Conservation (phyloP, 2,797 vertebrate genomes). For the Lutjanus campechanus region DNA sequence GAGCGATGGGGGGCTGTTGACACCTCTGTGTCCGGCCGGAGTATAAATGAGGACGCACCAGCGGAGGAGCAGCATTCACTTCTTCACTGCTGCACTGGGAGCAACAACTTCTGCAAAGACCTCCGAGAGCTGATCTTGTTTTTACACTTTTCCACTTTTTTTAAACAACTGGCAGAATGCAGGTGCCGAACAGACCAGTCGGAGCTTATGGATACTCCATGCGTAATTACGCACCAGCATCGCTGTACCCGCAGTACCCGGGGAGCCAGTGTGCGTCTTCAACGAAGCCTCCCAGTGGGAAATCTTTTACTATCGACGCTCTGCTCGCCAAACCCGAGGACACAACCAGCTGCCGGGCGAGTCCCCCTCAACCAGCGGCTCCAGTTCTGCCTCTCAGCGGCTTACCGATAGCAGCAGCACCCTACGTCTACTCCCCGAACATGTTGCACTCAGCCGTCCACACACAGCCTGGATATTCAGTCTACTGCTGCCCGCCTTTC, state of each 20-base stretch:
- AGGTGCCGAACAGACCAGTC: conserved; percentile 68
- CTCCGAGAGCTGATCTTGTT: neutral
- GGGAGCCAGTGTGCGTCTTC: conserved; percentile 52
- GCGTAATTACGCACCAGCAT: conserved; percentile 74
- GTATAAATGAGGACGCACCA: conserved; percentile 79
- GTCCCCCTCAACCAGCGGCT: conserved; percentile 36
- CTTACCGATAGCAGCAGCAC: conserved; percentile 61
- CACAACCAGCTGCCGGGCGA: conserved; percentile 46
- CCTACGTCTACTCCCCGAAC: conserved; percentile 73
- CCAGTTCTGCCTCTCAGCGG: conserved; percentile 50
- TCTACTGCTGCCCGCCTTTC: conserved; percentile 84
- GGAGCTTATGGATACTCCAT: conserved; percentile 68
- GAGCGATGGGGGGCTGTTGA: conserved; percentile 82
- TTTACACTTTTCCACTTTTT: neutral
- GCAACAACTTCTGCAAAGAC: conserved; percentile 33
- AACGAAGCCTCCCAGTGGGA: conserved; percentile 73
- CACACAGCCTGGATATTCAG: conserved; percentile 77
- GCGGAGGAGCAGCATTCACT: conserved; percentile 52
- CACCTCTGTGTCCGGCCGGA: conserved; percentile 78
- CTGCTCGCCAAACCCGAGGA: conserved; percentile 86
- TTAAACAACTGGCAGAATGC: conserved; percentile 74
- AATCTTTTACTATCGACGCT: conserved; percentile 90
- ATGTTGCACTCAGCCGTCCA: conserved; percentile 68
- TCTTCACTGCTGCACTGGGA: conserved; percentile 46
- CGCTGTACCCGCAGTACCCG: conserved; percentile 67